Evolutionary conservation across 2,888 invertebrate genomes (phyloP).

Genomic region (Caenorhabditis japonica): DNA sequence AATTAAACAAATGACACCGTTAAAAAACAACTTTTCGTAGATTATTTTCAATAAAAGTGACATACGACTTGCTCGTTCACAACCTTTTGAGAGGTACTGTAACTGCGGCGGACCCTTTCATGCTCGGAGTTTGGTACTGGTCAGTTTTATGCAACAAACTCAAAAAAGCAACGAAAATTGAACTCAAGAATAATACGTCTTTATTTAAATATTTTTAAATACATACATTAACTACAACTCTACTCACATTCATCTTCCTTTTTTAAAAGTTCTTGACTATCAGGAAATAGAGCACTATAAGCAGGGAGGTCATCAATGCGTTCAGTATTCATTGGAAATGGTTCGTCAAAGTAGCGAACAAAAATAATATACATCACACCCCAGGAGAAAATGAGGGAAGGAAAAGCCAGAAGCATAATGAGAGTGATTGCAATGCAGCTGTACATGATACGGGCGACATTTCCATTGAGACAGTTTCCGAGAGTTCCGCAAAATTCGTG

Average conservation of each 20-base stretch:
- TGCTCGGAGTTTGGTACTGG: no score
- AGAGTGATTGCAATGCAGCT: constrained; percentile 37
- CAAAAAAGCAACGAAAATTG: background rate
- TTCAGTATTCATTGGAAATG: constrained; percentile 11
- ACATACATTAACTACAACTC: no score
- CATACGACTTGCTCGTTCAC: no score
- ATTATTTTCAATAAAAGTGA: no score
- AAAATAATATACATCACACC: constrained; percentile 37
- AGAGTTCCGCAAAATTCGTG: constrained; percentile 40
- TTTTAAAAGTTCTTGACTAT: constrained; percentile 8
- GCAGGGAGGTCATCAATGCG: constrained; percentile 30
- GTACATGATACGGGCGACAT: constrained; percentile 36
- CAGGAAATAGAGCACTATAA: constrained; percentile 32
- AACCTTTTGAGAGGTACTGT: no score
- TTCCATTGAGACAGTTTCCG: constrained; percentile 40
- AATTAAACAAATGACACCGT: no score
- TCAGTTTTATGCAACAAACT: no score
- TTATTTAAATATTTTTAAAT: no score
- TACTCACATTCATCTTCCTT: constrained; percentile 26
- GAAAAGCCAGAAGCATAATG: constrained; percentile 37
- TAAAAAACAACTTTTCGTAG: no score
- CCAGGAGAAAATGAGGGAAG: constrained; percentile 31
- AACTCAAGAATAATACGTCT: background rate
- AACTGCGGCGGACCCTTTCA: no score
- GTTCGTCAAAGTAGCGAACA: constrained; percentile 33